Base-by-base conservation (phyloP, 2,888 invertebrate species). In the Drosophila anomelani region DNA sequence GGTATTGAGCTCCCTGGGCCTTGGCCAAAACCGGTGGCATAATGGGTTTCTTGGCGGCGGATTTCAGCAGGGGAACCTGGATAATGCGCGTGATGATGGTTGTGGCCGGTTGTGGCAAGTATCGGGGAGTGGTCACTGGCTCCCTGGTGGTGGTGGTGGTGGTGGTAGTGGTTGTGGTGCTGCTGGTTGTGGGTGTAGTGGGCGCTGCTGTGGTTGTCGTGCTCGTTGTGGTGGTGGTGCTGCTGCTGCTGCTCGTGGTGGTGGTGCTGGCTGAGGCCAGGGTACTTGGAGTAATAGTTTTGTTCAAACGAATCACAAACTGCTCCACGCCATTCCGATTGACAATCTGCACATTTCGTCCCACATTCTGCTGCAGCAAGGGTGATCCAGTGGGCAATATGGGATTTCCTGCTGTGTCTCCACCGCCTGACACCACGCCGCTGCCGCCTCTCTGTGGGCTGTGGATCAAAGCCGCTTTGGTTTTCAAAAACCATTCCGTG, bases 21-120 rank as follows among this genome's bases (percentile, higher is more conserved):
- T 91, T 92, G 56, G 90, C 92, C 69, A 92, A 70, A 15, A 92
- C 91, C 10, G 92, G 92, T 49, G 92, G 90, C 78, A 94, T 91
- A 13, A 94, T 93, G 36, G 94, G 94, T 90, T 94, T 93, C 55
- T 93, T 94, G 92, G 94, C 94, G 8, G 93, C 93, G 47, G 93
- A 93, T 92, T 71, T 92, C 4, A 91, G 77, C 34, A 90, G 59
- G 26, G 90, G 91, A 47, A 91, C 92, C 90, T 91, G 91, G 76
- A 92, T 92, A 59, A 91, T 90, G 60, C 91, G 92, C 41, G 89
- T 91, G 43, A 85, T 90, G 34, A 91, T 85, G 49, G 84, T 78
- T 51, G 74, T 47, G 67, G 44, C 55, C 56, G 47, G 36, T 26
- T 26, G 26, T 67, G 79, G 59, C 38, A 53, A 49, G 23, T 64